Percentiles rank a stretch among this genome's conserved stretches.
Evolutionary conservation across 2,113 vertebrate species (phyloP).

Genomic region (Seriola quinqueradiata): DNA sequence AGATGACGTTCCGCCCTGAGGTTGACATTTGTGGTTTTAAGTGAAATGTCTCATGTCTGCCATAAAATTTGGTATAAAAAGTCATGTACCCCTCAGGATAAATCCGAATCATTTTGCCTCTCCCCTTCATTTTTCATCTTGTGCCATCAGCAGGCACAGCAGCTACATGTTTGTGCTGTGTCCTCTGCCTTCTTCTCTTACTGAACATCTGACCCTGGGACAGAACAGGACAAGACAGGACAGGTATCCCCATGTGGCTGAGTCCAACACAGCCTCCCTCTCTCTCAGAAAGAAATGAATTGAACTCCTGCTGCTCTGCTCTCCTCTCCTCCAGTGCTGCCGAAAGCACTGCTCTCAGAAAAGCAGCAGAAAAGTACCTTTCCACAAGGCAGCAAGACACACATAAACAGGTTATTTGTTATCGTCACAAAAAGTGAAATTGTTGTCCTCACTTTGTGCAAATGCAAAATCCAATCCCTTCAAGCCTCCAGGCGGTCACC

Average conservation of each 20-base stretch:
- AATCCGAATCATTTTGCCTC: background rate
- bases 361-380: constrained; percentile 41
- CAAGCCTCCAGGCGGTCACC: constrained; percentile 20
- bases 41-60: background rate
- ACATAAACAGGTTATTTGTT: constrained; percentile 41
- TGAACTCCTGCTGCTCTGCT: constrained; percentile 32
- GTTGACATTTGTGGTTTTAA: background rate
- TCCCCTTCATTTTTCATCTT: background rate
- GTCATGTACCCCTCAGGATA: background rate
- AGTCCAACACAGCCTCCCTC: constrained; percentile 19
- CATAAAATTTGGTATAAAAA: background rate
- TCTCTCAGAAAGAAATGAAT: constrained; percentile 22
- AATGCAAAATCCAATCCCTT: constrained; percentile 27
- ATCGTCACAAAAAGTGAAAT: constrained; percentile 45
- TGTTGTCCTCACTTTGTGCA: constrained; percentile 33
- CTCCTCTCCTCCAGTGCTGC: constrained; percentile 22
- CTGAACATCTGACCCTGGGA: constrained; percentile 40
- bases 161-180: constrained; percentile 11
- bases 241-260: constrained; percentile 51
- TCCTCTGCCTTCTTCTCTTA: constrained; percentile 31
- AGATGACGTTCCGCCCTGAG: background rate
- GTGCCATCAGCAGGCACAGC: background rate
- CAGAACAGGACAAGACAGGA: constrained; percentile 4
- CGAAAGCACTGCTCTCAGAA: constrained; percentile 21
- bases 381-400: constrained; percentile 7